Base-by-base conservation (phyloP, 2,888 invertebrate species). In the Diloba caeruleocephala region DNA sequence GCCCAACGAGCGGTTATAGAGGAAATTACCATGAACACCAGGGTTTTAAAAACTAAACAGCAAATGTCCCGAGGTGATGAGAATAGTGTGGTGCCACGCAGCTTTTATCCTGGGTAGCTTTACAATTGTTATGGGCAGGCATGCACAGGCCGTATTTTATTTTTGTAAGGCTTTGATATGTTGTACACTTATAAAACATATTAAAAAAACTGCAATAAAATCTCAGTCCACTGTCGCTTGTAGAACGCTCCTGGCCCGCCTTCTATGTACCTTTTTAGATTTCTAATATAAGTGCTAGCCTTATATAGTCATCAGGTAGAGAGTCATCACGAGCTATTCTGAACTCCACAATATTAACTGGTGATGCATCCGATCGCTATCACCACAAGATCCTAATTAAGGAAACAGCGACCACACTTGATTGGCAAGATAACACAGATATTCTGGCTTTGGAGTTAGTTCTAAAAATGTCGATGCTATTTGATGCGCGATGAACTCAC, bases 391-490 rank as follows among this genome's bases (percentile, higher is more conserved):
- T 63, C 43, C 64, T 65, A 56, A 52, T 69, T 50, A 60, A 39
- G 56, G 56, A 57, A 64, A 38, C 34, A 46, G 41, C 37, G 10
- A 21, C 21, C 19, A 39, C 41, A 42, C 44, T 56, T 57, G 74
- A 74, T 73, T 69, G 73, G 64, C 74, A 50, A 58, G 74, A 69
- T 71, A 74, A 66, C 53, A 8, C 25, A 17, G 32, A 28, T 10
- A 33, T 56, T 62, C 71, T 74, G 71, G 65, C 74, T 51, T 36
- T 46, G 31, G 46, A 29, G 6, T 34, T 43, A 13, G 17, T 25
- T 57, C 70, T 72, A 66, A 60, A 57, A 39, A 26, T 60, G 43
- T 45, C 42, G 19, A 32, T 10, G 36, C 25, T 33, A 43, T 41
- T 34, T 13, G 10, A 37, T 38, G 32, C 15, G 23, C 23, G 41